Evolutionary conservation across 92 coral and sea anemone genomes (phyloP).

Genomic region (Porites lobata): DNA sequence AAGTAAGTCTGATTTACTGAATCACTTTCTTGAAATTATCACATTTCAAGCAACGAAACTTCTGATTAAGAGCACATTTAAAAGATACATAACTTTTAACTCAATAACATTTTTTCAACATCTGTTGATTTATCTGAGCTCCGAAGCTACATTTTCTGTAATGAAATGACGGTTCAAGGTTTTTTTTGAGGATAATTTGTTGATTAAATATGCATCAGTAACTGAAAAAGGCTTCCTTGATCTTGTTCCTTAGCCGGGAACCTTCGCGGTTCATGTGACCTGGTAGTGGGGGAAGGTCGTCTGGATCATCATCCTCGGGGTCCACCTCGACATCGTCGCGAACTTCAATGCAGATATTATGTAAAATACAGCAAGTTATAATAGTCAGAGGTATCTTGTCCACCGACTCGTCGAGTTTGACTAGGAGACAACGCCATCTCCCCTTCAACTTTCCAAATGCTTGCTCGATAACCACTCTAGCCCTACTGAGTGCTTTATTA

Average conservation of each 20-base stretch:
- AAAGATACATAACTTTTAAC: no score
- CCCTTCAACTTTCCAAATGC: slow-evolving; percentile 52
- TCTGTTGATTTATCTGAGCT: slow-evolving; percentile 13
- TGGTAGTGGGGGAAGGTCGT: slow-evolving; percentile 43
- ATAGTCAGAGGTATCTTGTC: slow-evolving; percentile 50
- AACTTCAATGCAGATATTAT: slow-evolving; percentile 32
- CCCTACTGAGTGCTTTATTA: slow-evolving; percentile 47
- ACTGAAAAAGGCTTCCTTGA: neutral
- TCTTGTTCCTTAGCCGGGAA: slow-evolving; percentile 43
- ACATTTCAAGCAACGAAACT: no score
- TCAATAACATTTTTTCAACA: no score
- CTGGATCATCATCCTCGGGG: slow-evolving; percentile 15
- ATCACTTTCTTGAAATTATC: slow-evolving; percentile 1
- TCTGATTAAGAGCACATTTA: no score
- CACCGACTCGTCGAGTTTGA: slow-evolving; percentile 54
- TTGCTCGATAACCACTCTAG: slow-evolving; percentile 59
- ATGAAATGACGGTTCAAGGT: slow-evolving; percentile 18
- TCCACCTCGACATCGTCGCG: slow-evolving; percentile 16
- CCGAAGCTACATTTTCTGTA: slow-evolving; percentile 24
- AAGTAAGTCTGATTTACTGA: neutral
- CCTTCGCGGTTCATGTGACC: slow-evolving; percentile 50
- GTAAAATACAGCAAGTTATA: slow-evolving; percentile 16
- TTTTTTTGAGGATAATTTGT: neutral
- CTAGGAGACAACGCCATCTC: slow-evolving; percentile 49
- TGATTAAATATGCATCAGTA: slow-evolving; percentile 2